phyloP scores from a whole-genome alignment of 2,888 invertebrate genomes.

The Lepas anatifera region DNA sequence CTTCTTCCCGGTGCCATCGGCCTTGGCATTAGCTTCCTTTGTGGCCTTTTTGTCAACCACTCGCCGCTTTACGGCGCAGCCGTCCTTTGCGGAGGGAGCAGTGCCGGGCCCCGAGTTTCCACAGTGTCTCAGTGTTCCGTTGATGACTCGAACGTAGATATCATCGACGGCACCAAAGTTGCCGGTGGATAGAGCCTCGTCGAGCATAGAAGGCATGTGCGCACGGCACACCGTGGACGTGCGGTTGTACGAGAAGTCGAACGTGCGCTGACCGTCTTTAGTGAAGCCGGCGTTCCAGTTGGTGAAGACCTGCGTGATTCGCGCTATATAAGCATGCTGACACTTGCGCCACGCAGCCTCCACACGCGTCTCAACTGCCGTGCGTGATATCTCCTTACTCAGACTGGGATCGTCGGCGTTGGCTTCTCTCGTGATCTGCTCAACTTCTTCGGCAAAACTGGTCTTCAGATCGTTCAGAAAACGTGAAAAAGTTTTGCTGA shows the following conservation, averaged over 20 bases:
- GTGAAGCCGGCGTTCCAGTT: not conserved
- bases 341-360: not conserved
- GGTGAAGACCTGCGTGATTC: not conserved
- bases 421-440: not conserved
- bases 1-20: no score
- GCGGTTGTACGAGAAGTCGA: not conserved
- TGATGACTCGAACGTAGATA: no score
- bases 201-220: not conserved
- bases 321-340: not conserved
- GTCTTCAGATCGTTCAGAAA: not conserved
- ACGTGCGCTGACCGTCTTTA: not conserved
- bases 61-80: not conserved
- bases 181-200: not conserved
- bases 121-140: no score
- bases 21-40: no score
- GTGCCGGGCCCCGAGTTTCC: no score
- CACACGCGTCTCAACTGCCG: not conserved
- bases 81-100: not conserved
- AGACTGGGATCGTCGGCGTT: not conserved
- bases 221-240: not conserved
- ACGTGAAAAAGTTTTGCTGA: not conserved
- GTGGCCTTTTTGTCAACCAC: no score
- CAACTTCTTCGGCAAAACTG: not conserved
- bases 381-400: not conserved
- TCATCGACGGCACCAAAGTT: not conserved